Conservation (phyloP, 2,888 invertebrate genomes). For the Yponomeuta cagnagella region DNA sequence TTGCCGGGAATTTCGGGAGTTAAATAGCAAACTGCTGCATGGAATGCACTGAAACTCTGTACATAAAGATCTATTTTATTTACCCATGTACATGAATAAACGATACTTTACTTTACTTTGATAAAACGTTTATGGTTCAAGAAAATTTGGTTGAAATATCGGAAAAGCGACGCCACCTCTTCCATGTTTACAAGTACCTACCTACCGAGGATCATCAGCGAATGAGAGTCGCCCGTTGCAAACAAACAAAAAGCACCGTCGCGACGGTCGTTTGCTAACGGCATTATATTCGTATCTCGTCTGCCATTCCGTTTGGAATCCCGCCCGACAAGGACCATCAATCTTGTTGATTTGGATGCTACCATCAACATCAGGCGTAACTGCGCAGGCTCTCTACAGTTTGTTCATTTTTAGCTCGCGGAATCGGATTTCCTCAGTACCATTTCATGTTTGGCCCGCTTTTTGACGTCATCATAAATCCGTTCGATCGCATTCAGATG, state of each 20-base stretch:
- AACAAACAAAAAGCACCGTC: neutral
- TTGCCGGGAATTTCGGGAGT: too few relatives aligned
- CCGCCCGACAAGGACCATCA: constrained; percentile 12
- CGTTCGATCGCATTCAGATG: neutral
- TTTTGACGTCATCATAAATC: constrained; percentile 10
- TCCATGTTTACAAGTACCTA: neutral
- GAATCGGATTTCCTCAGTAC: neutral
- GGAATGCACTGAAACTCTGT: too few relatives aligned
- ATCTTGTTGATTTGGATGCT: constrained; percentile 18
- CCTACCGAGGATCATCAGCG: neutral
- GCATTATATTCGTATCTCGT: neutral
- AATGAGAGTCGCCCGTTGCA: neutral
- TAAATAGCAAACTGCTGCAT: too few relatives aligned
- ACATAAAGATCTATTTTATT: too few relatives aligned
- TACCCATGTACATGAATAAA: too few relatives aligned
- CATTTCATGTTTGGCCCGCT: constrained; percentile 1
- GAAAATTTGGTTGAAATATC: neutral
- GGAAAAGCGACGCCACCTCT: constrained; percentile 3
- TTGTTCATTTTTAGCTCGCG: constrained; percentile 3
- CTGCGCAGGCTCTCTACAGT: constrained; percentile 8
- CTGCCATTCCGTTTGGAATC: constrained; percentile 4
- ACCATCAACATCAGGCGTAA: constrained; percentile 16
- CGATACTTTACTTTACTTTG: too few relatives aligned
- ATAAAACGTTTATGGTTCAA: neutral
- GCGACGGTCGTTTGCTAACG: neutral